Evolutionary conservation across 2,113 vertebrate genomes (phyloP), one percentile per base, ranked within the genome.

Genomic region (Mohoua ochrocephala): DNA sequence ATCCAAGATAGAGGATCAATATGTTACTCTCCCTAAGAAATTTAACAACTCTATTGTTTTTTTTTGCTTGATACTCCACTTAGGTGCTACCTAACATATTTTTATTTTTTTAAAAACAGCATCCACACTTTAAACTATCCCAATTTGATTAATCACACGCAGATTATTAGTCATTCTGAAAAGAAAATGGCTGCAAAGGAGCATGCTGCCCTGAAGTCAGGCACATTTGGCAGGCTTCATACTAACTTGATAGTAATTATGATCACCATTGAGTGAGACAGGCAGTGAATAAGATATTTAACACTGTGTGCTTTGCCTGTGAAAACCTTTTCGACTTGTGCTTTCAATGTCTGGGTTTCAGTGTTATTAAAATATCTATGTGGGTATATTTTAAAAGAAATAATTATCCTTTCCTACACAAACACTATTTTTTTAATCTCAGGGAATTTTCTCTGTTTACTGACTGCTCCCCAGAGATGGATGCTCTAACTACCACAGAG

Each of bases 371-470:
- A 93, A 91, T 95, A 95, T 78, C 89, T 96, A 76, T 87, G 50
- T 84, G 63, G 35, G 18, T 77, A 67, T 91, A 88, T 90, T 47
- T 84, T 87, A 90, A 95, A 84, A 78, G 33, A 96, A 96, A 88
- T 91, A 70, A 39, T 87, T 82, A 42, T 67, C 23, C 33, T 84
- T 93, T 85, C 87, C 67, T 52, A 39, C 37, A 53, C 39, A 84
- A 39, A 74, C 7, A 23, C 63, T n/a, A 10, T 85, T 85, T 80
- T 74, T 95, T 81, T 44, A 60, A 69, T 47, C 80, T 86, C 88
- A 97, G 98, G 98, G 97, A 90, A 97, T 98, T 96, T 99, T 98
- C 91, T 42, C 98, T 98, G 74, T 98, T 99, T 96, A 97, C 98
- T 5, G 97, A 98, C 33, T 95, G 94, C 83, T 98, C 98, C 91